These are phyloP conservation scores for Rapana venosa DNA, from an alignment of 2,888 invertebrate genomes.

Conservation along the genomic window DNA sequence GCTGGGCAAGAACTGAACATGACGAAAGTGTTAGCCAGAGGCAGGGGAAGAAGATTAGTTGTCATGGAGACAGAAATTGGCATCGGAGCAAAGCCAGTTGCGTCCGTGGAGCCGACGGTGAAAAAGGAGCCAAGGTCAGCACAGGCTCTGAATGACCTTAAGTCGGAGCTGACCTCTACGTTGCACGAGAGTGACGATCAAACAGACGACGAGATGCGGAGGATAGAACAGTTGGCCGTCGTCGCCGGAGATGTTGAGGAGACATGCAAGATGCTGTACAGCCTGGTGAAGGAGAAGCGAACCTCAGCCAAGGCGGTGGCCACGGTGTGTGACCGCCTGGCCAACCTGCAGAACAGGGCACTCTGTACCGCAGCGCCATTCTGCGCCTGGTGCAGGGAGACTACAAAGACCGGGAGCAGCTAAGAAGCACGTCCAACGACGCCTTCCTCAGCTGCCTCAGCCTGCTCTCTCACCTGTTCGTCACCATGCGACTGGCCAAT, in stretches of 20 bases:
- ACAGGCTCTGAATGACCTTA: no score
- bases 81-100: no score
- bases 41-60: no score
- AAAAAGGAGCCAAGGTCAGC: no score
- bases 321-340: constrained; percentile 64
- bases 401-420: constrained; percentile 61
- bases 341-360: constrained; percentile 61
- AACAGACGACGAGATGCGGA: no score
- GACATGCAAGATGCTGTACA: constrained; percentile 57
- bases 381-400: constrained; percentile 66
- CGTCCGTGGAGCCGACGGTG: no score
- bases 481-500: constrained; percentile 62
- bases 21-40: no score
- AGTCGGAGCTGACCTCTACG: no score
- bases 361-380: constrained; percentile 64
- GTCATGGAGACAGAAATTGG: no score
- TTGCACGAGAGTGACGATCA: no score
- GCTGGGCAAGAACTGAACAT: no score
- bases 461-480: constrained; percentile 69
- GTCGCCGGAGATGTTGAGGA: background rate
- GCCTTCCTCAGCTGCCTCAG: constrained; percentile 65
- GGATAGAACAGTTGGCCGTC: no score
- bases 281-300: constrained; percentile 60
- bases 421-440: constrained; percentile 53
- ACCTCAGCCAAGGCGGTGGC: constrained; percentile 67